These are phyloP conservation scores for Nyctibius grandis DNA, from an alignment of 2,797 vertebrate species.

Conservation along the genomic window DNA sequence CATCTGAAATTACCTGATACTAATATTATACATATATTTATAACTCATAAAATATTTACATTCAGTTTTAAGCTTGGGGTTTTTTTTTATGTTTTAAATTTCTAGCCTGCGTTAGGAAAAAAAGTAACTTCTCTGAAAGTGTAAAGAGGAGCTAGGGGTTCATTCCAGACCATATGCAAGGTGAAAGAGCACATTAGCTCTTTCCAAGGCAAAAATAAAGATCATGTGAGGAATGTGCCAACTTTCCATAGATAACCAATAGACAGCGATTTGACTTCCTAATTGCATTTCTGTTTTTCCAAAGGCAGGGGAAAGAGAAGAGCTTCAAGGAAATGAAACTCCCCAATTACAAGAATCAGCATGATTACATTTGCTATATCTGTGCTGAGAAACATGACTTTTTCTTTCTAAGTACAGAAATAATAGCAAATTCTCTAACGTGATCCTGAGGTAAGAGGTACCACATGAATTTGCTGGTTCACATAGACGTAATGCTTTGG, in stretches of 20 bases:
- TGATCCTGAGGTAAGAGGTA: not conserved
- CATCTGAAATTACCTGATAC: not conserved
- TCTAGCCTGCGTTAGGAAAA: not conserved
- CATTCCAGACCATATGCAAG: not conserved
- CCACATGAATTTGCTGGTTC: not conserved
- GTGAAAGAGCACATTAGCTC: not conserved
- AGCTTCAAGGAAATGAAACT: constrained; percentile 60
- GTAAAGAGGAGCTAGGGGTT: not conserved
- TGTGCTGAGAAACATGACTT: not conserved
- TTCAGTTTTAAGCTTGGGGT: not conserved
- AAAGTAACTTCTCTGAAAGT: not conserved
- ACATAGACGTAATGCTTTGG: not conserved
- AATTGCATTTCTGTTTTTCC: constrained; percentile 50
- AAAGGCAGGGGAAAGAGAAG: constrained; percentile 10
- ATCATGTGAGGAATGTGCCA: constrained; percentile 33
- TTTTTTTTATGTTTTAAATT: not conserved
- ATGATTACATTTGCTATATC: not conserved
- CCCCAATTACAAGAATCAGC: not conserved
- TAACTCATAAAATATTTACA: not conserved
- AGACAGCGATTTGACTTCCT: constrained; percentile 13
- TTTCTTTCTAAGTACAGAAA: not conserved
- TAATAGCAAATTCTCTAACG: not conserved
- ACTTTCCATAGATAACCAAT: constrained; percentile 1
- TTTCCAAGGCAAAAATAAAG: constrained; percentile 21
- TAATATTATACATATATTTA: not conserved